Evolutionary conservation across 2,888 invertebrate genomes (phyloP), one percentile per base, ranked within the genome.

Genomic region (Drosophila stalkeri): DNA sequence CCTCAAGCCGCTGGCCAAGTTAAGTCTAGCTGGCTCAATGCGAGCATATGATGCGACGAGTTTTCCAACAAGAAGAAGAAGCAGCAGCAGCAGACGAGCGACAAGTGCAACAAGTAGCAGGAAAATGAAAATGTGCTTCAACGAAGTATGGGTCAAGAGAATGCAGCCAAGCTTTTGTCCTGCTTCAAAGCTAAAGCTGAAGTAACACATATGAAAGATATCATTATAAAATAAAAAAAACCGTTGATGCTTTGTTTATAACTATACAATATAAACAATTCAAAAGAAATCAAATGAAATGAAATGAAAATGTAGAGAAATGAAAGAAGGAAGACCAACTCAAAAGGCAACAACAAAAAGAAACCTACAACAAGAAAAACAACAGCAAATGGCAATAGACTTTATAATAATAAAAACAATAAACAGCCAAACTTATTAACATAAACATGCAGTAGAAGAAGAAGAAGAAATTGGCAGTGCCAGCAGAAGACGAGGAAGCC

Each of bases 341-440:
- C 72, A 77, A 77, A 68, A 52, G 62, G 55, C 69, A 61, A 62
- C 65, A 71, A 65, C 71, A n/a, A 23, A 46, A 23, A 78, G 51
- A 49, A 70, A 61, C 51, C 44, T 59, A 46, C 46, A 44, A 18
- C 12, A 35, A 35, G 12, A 35, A 35, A 11, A 35, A 14, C 37
- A 37, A 5, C 14, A 37, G 16, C 16, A 12, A 77, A 70, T 56
- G 66, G 64, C 67, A 77, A 64, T 61, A 66, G 62, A 66, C 60
- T 56, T 46, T 3, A 71, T 76, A 79, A 71, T 68, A 81, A 82
- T 72, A 82, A 81, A 86, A 85, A 83, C 81, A 77, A 87, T 80
- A 85, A 87, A 78, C 78, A 80, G 71, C 69, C 75, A 73, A 86
- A 86, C 80, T 85, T 80, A 89, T 87, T 86, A 87, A 70, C 86